Evolutionary conservation across 2,888 invertebrate species (phyloP), one percentile per base, ranked within the genome.

Genomic region (Sminthurinus aureus): DNA sequence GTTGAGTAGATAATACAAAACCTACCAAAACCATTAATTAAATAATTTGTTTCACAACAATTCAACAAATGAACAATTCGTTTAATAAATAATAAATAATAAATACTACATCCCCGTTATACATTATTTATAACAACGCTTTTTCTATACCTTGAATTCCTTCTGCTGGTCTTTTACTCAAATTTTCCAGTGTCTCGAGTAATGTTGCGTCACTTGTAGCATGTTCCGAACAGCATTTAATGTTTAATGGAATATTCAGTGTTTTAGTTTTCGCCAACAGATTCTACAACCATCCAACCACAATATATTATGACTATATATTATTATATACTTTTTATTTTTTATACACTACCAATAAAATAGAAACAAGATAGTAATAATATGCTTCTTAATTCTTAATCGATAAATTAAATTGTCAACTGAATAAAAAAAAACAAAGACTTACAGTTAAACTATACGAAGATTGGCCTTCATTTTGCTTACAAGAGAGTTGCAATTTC

Each of bases 1-100:
- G 87, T 0, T 84, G 67, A 26, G 85, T 74, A 13, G 88, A 86
- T 0, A 87, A 86, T 8, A 88, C 85, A 71, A 87, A 87, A n/a
- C 88, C 87, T 87, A 50, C n/a, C n/a, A n/a, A 69, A 81, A 26
- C 6, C 9, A 71, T 71, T 22, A 22, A 71, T 9, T 22, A 8
- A 13, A 8, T 11, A 52, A 13, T 52, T 52, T 52, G 13, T 52
- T 52, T 52, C 9, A 52, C 52, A 52, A n/a, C n/a, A n/a, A n/a
- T n/a, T n/a, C n/a, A n/a, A n/a, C n/a, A n/a, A n/a, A n/a, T n/a
- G n/a, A n/a, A n/a, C n/a, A n/a, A n/a, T n/a, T n/a, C n/a, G n/a
- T n/a, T n/a, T n/a, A n/a, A n/a, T n/a, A n/a, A n/a, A n/a, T n/a
- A n/a, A n/a, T n/a, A n/a, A n/a, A 52, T 8, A 52, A 52, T 11